Conservation (phyloP, 2,888 invertebrate genomes). For the Polydrusus pterygomalis region DNA sequence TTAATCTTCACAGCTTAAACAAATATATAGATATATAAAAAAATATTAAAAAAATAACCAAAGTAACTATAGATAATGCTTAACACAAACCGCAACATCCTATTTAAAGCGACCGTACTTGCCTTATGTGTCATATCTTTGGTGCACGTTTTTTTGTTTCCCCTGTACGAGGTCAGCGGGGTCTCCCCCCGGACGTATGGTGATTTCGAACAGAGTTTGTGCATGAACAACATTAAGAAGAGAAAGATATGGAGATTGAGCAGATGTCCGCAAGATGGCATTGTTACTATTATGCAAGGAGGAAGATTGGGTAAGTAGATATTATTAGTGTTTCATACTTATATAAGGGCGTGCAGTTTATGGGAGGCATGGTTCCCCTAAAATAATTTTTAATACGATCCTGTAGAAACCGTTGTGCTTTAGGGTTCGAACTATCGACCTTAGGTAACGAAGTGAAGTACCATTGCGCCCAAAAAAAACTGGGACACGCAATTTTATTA, state of each 20-base stretch:
- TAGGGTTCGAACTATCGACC: too few species aligned
- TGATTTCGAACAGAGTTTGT: conserved; percentile 75
- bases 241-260: conserved; percentile 68
- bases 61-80: conserved; percentile 68
- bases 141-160: conserved; percentile 77
- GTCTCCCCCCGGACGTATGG: conserved; percentile 69
- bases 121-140: conserved; percentile 76
- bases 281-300: conserved; percentile 72
- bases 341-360: not conserved
- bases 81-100: conserved; percentile 76
- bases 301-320: conserved; percentile 67
- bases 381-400: too few species aligned
- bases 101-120: conserved; percentile 76
- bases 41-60: conserved; percentile 7
- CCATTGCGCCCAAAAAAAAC: too few species aligned
- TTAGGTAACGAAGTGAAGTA: too few species aligned
- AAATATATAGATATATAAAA: not conserved
- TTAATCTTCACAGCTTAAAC: conserved; percentile 5
- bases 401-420: too few species aligned
- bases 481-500: too few species aligned
- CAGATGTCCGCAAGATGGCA: conserved; percentile 71
- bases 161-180: conserved; percentile 72
- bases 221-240: conserved; percentile 72
- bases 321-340: not conserved
- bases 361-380: too few species aligned